Percentiles rank a stretch among this genome's conserved stretches.
phyloP scores from a whole-genome alignment of 2,888 invertebrate species.

The Clitarchus hookeri region DNA sequence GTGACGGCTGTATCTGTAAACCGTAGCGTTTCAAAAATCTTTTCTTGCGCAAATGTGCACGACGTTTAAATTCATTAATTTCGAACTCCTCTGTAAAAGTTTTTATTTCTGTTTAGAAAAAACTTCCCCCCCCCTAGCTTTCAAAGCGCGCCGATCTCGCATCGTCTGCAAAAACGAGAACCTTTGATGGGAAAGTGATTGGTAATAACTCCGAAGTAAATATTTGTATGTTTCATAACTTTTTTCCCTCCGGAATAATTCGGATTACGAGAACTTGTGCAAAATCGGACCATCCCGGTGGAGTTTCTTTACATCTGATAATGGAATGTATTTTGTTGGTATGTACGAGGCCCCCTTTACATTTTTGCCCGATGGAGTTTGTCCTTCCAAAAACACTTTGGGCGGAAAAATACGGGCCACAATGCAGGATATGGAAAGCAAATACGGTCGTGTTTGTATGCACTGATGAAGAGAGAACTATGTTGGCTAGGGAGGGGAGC shows the following conservation, averaged over 20 bases:
- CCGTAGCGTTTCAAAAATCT: not conserved
- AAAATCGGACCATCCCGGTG: not conserved
- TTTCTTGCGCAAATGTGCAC: not conserved
- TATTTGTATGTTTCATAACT: not conserved
- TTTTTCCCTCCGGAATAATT: not conserved
- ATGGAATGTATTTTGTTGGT: not conserved
- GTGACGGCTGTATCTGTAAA: too few relatives aligned
- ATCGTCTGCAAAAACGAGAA: not conserved
- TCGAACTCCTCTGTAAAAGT: not conserved
- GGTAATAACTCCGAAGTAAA: not conserved
- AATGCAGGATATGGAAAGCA: constrained; percentile 9
- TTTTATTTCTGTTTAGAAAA: not conserved
- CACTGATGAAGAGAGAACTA: constrained; percentile 16
- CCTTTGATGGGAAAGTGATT: not conserved
- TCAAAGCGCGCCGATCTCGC: not conserved
- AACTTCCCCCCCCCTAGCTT: not conserved
- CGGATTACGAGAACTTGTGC: not conserved
- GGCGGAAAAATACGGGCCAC: constrained; percentile 1
- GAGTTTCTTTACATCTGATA: not conserved
- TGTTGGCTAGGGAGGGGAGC: not conserved
- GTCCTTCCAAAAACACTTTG: constrained; percentile 2
- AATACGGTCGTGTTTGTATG: not conserved
- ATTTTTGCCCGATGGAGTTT: not conserved
- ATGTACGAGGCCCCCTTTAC: not conserved
- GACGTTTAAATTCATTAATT: not conserved